Conservation (phyloP, 2,113 vertebrate genomes). For the Epinephelus lanceolatus region DNA sequence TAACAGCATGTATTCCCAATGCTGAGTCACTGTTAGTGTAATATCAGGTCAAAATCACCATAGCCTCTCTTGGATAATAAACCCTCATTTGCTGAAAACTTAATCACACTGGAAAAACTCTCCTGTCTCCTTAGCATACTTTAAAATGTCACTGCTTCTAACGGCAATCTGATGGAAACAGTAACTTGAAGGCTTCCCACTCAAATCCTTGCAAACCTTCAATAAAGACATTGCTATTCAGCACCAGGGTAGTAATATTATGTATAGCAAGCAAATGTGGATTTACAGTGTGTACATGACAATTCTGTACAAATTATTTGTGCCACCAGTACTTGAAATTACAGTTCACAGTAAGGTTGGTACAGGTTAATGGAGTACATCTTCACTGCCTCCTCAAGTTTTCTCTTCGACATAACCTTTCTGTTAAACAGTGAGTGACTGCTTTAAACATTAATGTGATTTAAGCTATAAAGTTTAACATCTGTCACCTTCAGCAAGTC, state of each 20-base stretch:
- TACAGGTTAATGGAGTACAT: conserved; percentile 36
- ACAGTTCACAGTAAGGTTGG: neutral
- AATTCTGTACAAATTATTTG: conserved; percentile 2
- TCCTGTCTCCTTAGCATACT: neutral
- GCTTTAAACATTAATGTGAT: conserved; percentile 61
- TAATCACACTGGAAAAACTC: neutral
- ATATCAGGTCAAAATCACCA: conserved; percentile 25
- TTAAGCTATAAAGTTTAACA: conserved; percentile 48
- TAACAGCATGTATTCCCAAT: conserved; percentile 14
- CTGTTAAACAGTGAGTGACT: conserved; percentile 24
- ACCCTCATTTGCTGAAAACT: conserved; percentile 15
- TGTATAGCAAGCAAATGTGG: neutral
- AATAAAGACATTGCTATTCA: neutral
- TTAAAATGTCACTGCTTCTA: neutral
- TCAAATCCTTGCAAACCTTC: neutral
- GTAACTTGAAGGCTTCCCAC: neutral
- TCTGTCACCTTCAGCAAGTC: conserved; percentile 29
- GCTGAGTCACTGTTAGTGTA: conserved; percentile 12
- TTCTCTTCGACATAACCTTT: conserved; percentile 34
- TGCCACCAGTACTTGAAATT: neutral
- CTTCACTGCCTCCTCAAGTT: conserved; percentile 18
- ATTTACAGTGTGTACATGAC: neutral
- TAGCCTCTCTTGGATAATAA: conserved; percentile 19
- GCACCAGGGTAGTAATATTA: neutral
- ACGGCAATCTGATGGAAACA: neutral